These are phyloP conservation scores for Crocidura indochinensis DNA, from an alignment of 2,797 vertebrate species.

Conservation along the genomic window DNA sequence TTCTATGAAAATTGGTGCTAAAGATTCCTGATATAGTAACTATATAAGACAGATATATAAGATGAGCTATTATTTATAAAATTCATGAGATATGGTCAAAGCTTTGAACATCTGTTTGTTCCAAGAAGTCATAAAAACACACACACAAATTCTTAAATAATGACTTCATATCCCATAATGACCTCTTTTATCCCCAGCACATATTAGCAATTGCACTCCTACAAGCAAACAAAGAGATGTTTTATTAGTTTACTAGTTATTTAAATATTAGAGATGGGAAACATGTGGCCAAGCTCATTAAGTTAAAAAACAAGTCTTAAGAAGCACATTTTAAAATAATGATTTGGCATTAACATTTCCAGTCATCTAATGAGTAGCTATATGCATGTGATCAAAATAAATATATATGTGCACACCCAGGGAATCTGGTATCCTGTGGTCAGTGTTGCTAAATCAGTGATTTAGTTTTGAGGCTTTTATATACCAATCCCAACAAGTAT, in stretches of 20 bases:
- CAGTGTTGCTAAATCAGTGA: neutral
- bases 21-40: neutral
- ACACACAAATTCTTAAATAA: slow-evolving; percentile 39
- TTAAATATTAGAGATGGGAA: slow-evolving; percentile 33
- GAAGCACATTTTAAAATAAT: neutral
- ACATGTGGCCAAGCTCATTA: neutral
- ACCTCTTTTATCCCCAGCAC: neutral
- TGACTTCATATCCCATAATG: slow-evolving; percentile 2
- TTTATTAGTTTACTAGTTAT: neutral
- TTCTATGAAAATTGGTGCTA: neutral
- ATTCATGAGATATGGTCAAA: slow-evolving; percentile 15
- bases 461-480: neutral
- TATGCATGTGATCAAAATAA: neutral
- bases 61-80: neutral
- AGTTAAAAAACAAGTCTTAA: slow-evolving; percentile 14
- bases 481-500: neutral
- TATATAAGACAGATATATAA: neutral
- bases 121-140: neutral
- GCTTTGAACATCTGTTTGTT: slow-evolving; percentile 35
- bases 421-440: slow-evolving; percentile 18
- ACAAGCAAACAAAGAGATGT: neutral
- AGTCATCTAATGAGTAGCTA: neutral
- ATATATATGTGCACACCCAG: neutral
- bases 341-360: neutral
- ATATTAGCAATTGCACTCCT: neutral